These are phyloP conservation scores for Odobenus rosmarus DNA, from an alignment of 2,113 vertebrate species.

Conservation along the genomic window DNA sequence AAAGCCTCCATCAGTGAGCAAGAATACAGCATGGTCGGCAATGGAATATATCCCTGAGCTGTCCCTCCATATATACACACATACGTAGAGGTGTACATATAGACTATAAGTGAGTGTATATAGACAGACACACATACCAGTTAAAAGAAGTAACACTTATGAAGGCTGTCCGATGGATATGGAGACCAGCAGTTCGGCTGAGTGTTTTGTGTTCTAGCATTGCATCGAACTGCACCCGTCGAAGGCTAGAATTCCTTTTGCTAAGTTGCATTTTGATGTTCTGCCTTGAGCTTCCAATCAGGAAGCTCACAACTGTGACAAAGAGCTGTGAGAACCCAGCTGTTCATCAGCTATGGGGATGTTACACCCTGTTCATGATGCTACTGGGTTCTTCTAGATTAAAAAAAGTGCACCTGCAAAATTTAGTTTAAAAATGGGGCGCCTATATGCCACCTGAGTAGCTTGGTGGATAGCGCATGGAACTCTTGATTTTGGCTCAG, in stretches of 20 bases:
- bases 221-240: fast-evolving
- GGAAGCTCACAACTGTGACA: not conserved
- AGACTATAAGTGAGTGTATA: fast-evolving
- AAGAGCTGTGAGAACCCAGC: not conserved
- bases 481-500: not conserved
- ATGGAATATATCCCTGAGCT: not conserved
- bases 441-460: not conserved
- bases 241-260: too few species aligned
- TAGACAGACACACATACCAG: fast-evolving
- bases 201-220: not conserved
- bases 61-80: not conserved
- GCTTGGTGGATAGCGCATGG: not conserved
- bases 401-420: not conserved
- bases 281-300: not conserved
- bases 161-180: not conserved
- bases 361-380: not conserved
- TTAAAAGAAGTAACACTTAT: not conserved
- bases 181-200: too few species aligned
- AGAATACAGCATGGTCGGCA: not conserved
- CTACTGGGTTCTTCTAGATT: not conserved
- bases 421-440: not conserved
- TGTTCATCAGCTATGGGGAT: not conserved
- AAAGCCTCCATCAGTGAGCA: not conserved
- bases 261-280: not conserved
- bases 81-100: not conserved